Conservation (phyloP, 23 tunicate species). For the Halocynthia roretzi region DNA sequence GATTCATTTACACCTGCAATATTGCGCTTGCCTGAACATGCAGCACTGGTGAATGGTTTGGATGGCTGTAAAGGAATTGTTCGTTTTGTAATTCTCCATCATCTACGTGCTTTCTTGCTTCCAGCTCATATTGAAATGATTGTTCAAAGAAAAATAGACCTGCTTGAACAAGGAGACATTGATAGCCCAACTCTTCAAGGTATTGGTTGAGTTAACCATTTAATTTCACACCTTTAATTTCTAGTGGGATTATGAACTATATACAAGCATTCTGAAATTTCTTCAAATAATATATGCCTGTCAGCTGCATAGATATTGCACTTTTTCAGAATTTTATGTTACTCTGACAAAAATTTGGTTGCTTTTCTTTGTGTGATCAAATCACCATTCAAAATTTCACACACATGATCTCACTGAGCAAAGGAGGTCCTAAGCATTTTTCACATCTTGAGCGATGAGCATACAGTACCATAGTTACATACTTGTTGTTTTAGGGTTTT, state of each 20-base stretch:
- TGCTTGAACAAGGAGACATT: conserved; percentile 51
- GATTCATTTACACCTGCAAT: conserved; percentile 39
- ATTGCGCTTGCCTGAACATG: conserved; percentile 11
- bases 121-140: conserved; percentile 29
- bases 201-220: neutral
- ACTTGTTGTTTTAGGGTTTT: too few relatives aligned
- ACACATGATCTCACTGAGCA: too few relatives aligned
- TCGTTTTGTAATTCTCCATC: conserved; percentile 45
- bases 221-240: too few relatives aligned
- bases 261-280: neutral
- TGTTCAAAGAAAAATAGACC: conserved; percentile 30
- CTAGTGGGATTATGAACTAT: too few relatives aligned
- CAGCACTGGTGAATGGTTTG: conserved; percentile 11
- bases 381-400: too few relatives aligned
- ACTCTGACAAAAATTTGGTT: too few relatives aligned
- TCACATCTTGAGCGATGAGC: too few relatives aligned
- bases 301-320: too few relatives aligned
- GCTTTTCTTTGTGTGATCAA: too few relatives aligned
- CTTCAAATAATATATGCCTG: neutral
- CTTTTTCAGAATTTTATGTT: too few relatives aligned
- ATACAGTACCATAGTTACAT: too few relatives aligned
- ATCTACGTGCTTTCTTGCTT: conserved; percentile 27
- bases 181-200: conserved; percentile 59
- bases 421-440: too few relatives aligned
- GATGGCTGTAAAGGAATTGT: conserved; percentile 34